Base-by-base conservation (phyloP, 2,797 vertebrate species). In the Falco peregrinus region DNA sequence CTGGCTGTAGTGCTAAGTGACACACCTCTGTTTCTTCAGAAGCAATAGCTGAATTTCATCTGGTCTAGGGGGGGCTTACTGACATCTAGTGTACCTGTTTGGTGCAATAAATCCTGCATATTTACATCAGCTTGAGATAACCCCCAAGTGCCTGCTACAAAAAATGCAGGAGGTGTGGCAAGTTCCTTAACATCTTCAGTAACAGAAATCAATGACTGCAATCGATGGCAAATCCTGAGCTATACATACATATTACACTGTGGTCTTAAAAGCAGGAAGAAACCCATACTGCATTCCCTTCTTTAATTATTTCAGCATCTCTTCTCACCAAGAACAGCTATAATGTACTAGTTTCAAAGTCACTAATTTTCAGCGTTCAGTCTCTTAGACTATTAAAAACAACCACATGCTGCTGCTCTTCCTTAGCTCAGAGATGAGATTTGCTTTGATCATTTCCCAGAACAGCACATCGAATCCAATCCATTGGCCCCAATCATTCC, bases 401-500 rank as follows among this genome's bases (percentile, higher is more conserved):
- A 21, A 26, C 6, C 28, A 50, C 19, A 8, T 7, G 35, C 39
- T 18, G 29, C 25, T 57, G 35, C 22, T 76, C 25, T 65, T 54
- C 48, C 43, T 71, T 57, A 10, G 35, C 60, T 43, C 6, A 3
- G 41, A 51, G 21, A 10, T 6, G 7, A 11, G 22, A 19, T 3
- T 47, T 45, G 45, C n/a, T 68, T 26, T 61, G 63, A 33, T 19
- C 2, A 2, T 28, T 14, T 10, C 31, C 37, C 1, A 3, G 14
- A 28, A 21, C 25, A 0, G 6, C 67, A n/a, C 41, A 48, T 2
- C 0, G 5, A 48, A 82, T 59, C 57, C 41, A 41, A 41, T 41
- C 41, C 0, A 1, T 6, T 6, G 5, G 16, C 54, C 41, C n/a
- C 20, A 63, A 1, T 11, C 0, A 0, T 17, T 64, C 26, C 28